phyloP scores from a whole-genome alignment of 2,113 vertebrate genomes.

The Bujurquina vittata region DNA sequence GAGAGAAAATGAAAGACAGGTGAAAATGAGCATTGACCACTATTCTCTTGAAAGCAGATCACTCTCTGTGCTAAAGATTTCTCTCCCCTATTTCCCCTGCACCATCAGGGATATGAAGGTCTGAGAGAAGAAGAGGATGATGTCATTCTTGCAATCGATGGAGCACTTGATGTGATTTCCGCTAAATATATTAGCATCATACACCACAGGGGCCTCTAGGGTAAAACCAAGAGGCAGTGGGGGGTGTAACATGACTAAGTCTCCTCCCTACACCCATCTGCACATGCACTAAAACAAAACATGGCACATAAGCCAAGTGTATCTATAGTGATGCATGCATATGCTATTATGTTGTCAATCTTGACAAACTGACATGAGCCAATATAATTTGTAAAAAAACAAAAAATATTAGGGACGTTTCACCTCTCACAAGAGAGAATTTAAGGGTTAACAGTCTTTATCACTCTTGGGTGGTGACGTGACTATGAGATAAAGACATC shows the following conservation, averaged over 20 bases:
- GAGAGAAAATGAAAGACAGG: background rate
- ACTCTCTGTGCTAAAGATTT: conserved; percentile 42
- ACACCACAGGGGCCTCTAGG: conserved; percentile 45
- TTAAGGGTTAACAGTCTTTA: conserved; percentile 2
- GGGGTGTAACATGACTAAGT: conserved; percentile 1
- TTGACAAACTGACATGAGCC: background rate
- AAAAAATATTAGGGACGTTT: background rate
- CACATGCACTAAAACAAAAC: background rate
- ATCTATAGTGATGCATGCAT: background rate
- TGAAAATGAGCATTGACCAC: conserved; percentile 27
- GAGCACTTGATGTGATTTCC: conserved; percentile 65
- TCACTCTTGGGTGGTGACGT: conserved; percentile 36
- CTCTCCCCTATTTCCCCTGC: conserved; percentile 16
- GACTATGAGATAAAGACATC: conserved; percentile 66
- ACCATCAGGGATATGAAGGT: conserved; percentile 1
- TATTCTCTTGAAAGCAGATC: conserved; percentile 63
- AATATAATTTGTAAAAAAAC: background rate
- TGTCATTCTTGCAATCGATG: conserved; percentile 72
- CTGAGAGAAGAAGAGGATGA: conserved; percentile 52
- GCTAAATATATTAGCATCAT: conserved; percentile 67
- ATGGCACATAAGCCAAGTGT: background rate
- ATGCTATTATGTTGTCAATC: background rate
- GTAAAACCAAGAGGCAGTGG: conserved; percentile 37
- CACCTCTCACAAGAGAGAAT: background rate
- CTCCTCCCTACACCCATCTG: conserved; percentile 34